Percentiles rank a stretch among this genome's conserved stretches.
Evolutionary conservation across 2,797 vertebrate genomes (phyloP).

Genomic region (Chrosomus eos): DNA sequence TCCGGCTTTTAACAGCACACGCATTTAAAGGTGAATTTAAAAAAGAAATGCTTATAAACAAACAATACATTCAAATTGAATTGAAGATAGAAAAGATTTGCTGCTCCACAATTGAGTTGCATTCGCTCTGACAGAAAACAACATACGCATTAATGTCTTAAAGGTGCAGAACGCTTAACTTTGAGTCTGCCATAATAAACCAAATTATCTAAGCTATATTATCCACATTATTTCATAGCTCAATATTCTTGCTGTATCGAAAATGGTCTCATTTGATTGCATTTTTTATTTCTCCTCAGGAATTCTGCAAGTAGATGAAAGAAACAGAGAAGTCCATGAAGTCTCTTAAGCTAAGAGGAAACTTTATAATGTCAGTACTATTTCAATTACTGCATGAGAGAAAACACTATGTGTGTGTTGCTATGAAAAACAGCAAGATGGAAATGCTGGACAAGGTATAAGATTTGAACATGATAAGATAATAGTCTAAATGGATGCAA

Average conservation of each 20-base stretch:
- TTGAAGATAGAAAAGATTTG: not conserved
- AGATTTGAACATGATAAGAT: not conserved
- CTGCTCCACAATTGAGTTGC: constrained; percentile 68
- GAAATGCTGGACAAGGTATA: not conserved
- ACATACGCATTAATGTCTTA: not conserved
- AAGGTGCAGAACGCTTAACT: not conserved
- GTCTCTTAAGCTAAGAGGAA: not conserved
- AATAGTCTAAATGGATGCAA: not conserved
- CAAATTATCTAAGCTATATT: not conserved
- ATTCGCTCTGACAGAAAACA: constrained; percentile 67
- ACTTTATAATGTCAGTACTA: not conserved
- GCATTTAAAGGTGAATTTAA: not conserved
- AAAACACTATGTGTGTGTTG: not conserved
- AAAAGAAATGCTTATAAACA: not conserved
- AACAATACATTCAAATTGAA: not conserved
- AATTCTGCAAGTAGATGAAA: not conserved
- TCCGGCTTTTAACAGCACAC: not conserved
- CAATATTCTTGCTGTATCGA: not conserved
- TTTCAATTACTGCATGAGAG: not conserved
- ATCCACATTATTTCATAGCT: not conserved
- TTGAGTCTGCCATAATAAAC: not conserved
- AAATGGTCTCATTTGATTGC: not conserved
- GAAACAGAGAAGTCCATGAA: not conserved
- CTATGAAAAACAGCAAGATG: not conserved
- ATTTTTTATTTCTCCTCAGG: not conserved